Percentiles rank a stretch among this genome's conserved stretches.
Evolutionary conservation across 2,888 invertebrate genomes (phyloP).

Genomic region (Chironomus riparius): DNA sequence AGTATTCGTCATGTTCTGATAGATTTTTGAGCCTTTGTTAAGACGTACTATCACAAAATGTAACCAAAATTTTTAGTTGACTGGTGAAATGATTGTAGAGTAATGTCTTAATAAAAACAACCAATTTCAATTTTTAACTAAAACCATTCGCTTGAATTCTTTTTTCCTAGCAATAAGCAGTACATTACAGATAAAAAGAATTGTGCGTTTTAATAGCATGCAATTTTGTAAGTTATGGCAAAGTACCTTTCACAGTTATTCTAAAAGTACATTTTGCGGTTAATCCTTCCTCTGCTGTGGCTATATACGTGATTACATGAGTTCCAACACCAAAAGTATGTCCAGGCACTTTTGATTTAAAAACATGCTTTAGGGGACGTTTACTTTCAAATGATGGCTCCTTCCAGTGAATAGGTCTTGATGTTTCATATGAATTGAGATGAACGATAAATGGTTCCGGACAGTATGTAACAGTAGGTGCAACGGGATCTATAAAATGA

Average conservation of each 20-base stretch:
- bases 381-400: conserved; percentile 56
- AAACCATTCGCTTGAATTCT: too few relatives aligned
- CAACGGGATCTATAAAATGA: conserved; percentile 44
- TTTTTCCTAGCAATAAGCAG: not conserved
- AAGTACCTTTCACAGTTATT: conserved; percentile 49
- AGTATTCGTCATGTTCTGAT: too few relatives aligned
- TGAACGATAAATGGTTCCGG: conserved; percentile 53
- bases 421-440: conserved; percentile 46
- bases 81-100: too few relatives aligned
- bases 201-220: too few relatives aligned
- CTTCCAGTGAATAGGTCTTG: conserved; percentile 52
- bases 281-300: conserved; percentile 53
- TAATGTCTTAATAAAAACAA: too few relatives aligned
- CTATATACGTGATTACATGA: conserved; percentile 55
- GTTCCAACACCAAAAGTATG: conserved; percentile 49
- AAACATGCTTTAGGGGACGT: conserved; percentile 47
- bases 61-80: too few relatives aligned
- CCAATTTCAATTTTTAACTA: too few relatives aligned
- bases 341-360: conserved; percentile 56
- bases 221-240: too few relatives aligned
- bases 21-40: too few relatives aligned
- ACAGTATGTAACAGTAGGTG: conserved; percentile 50
- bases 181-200: too few relatives aligned
- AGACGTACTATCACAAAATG: not conserved
- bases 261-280: conserved; percentile 55